These are phyloP conservation scores for Chloroclystis v-ata DNA, from an alignment of 2,888 invertebrate species.

Conservation along the genomic window DNA sequence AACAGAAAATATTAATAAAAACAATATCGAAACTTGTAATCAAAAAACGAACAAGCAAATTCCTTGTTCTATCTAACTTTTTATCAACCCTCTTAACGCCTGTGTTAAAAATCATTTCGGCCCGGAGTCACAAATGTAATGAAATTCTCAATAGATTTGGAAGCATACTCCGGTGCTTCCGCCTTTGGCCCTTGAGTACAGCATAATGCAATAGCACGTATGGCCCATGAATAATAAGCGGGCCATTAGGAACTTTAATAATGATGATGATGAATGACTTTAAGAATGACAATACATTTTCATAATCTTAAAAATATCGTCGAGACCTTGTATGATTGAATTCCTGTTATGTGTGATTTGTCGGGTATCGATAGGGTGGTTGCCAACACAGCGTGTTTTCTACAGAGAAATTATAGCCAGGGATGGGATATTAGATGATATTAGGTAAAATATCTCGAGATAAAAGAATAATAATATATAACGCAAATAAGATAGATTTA, in stretches of 20 bases:
- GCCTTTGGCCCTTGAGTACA: not conserved
- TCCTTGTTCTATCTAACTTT: no score
- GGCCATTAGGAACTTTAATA: conserved; percentile 7
- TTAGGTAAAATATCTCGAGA: no score
- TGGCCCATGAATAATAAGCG: not conserved
- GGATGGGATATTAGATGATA: not conserved
- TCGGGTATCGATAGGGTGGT: conserved; percentile 45
- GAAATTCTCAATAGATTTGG: no score
- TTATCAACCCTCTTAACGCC: no score
- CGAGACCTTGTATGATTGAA: conserved; percentile 54
- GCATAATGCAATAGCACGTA: not conserved
- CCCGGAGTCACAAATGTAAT: no score
- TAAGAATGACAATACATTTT: no score
- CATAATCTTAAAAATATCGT: conserved; percentile 28
- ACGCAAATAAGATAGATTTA: no score
- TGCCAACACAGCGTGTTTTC: conserved; percentile 33
- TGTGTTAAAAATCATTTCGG: no score
- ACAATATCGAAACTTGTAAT: no score
- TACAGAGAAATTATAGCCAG: conserved; percentile 13
- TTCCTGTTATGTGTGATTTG: conserved; percentile 61
- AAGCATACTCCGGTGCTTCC: not conserved
- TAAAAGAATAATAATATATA: not conserved
- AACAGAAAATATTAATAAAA: no score
- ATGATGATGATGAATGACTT: no score
- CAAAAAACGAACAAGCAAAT: no score